Evolutionary conservation across 1,140 invertebrate species (phyloP), one percentile per base, ranked within the genome.

Genomic region (Drosophila arizonae): DNA sequence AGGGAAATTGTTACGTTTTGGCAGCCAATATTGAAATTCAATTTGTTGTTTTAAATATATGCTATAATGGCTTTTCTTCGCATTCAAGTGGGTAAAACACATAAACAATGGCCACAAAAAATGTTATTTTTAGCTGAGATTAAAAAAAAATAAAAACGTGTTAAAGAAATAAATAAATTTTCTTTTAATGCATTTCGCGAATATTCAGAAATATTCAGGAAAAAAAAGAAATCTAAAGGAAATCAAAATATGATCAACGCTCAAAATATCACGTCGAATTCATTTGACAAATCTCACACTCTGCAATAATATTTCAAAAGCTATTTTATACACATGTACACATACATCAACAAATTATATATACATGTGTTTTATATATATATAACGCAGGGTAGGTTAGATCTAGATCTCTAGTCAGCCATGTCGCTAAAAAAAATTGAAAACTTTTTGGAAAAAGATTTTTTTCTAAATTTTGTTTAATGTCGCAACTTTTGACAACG

Each of bases 371-470:
- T 30, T 45, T 33, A 67, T 60, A 60, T 33, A 56, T 15, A 39
- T 13, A 24, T 8, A 15, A 58, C 8, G 24, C 13, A 72, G 13
- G 17, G 54, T 39, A 46, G 15, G 45, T 51, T 69, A 58, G 41
- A 62, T 74, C 48, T 69, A 58, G 41, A 62, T 74, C 48, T 77
- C 77, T 81, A 81, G 81, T 86, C 81, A 77, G 77, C 71, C 81
- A 86, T 85, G 81, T 75, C 66, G 74, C 72, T 85, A 81, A 81
- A 85, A 81, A 85, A 86, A 86, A 69, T 75, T 46, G 69, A 73
- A 55, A 48, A 71, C 43, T 56, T 79, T 76, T 67, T 80, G 77
- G 77, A 80, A 78, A 72, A 76, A 72, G 39, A 82, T 81, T 79
- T 76, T 81, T 79, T 72, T 61, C 63, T 61, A 56, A 61, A 76